A percentile compares a stretch with the other conserved stretches of the same genome.
Conservation (phyloP, 2,797 vertebrate genomes). For the Lagorchestes hirsutus region DNA sequence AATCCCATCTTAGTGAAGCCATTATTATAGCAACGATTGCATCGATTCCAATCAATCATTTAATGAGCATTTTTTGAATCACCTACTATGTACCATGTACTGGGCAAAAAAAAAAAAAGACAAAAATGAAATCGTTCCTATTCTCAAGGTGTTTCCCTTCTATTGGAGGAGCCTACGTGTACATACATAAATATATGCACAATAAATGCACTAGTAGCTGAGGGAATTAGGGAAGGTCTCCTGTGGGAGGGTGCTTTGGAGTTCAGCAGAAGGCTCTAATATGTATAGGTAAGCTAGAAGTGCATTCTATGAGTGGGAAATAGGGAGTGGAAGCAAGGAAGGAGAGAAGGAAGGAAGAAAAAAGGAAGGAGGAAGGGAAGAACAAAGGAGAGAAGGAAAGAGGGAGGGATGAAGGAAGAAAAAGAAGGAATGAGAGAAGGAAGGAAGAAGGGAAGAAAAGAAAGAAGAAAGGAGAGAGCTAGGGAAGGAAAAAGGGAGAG, state of each 20-base stretch:
- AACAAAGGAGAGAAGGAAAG: background rate
- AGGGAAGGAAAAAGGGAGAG: too few species aligned
- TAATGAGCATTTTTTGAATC: background rate
- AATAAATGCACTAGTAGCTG: background rate
- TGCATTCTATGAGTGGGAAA: background rate
- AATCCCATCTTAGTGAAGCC: background rate
- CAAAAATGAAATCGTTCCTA: background rate
- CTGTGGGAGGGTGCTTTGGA: background rate
- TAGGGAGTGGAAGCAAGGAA: background rate
- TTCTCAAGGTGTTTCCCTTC: background rate
- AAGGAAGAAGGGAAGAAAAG: background rate
- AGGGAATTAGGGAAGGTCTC: background rate
- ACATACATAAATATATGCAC: background rate
- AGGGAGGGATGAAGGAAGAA: background rate
- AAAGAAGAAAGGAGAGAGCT: background rate
- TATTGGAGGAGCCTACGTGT: background rate
- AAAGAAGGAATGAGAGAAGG: rapidly evolving
- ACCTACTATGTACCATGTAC: background rate
- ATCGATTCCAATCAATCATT: background rate
- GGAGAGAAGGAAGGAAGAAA: too few species aligned
- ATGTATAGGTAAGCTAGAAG: background rate
- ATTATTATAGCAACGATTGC: background rate
- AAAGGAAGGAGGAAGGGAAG: background rate
- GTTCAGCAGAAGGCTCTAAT: background rate
- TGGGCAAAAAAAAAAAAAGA: background rate